A percentile compares a stretch with the other conserved stretches of the same genome.
Conservation (phyloP, 2,888 invertebrate genomes). For the Orchesella flavescens region DNA sequence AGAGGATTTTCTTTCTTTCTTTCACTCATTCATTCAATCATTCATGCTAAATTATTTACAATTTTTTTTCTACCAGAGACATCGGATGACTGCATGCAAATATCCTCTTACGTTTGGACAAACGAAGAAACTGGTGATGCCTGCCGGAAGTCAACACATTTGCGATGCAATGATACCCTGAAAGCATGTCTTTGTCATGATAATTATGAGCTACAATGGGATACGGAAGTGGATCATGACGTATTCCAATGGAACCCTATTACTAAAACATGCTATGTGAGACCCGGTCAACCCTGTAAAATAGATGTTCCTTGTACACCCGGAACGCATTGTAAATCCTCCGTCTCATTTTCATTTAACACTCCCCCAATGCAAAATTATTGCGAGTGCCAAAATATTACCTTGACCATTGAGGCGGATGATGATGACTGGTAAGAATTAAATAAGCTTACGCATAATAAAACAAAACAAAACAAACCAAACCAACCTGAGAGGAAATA, state of each 20-base stretch:
- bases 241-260: constrained; percentile 16
- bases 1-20: too few species aligned
- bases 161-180: not conserved
- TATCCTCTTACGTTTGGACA: constrained; percentile 3
- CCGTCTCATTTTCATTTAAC: constrained; percentile 5
- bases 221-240: constrained; percentile 18
- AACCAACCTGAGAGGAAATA: too few species aligned
- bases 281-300: not conserved
- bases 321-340: not conserved
- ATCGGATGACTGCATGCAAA: constrained; percentile 8
- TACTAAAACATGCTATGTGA: constrained; percentile 30
- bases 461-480: too few species aligned
- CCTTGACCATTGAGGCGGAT: not conserved
- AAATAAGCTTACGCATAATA: too few species aligned
- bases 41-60: too few species aligned
- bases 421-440: not conserved
- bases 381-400: not conserved
- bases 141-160: constrained; percentile 3
- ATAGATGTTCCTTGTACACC: constrained; percentile 6
- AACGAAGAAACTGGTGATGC: not conserved
- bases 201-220: constrained; percentile 4
- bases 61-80: not conserved
- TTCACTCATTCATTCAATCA: too few species aligned
- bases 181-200: not conserved
- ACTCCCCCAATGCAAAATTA: not conserved